These are phyloP conservation scores for Bubo blakistoni DNA, from an alignment of 2,113 vertebrate genomes.

Conservation along the genomic window DNA sequence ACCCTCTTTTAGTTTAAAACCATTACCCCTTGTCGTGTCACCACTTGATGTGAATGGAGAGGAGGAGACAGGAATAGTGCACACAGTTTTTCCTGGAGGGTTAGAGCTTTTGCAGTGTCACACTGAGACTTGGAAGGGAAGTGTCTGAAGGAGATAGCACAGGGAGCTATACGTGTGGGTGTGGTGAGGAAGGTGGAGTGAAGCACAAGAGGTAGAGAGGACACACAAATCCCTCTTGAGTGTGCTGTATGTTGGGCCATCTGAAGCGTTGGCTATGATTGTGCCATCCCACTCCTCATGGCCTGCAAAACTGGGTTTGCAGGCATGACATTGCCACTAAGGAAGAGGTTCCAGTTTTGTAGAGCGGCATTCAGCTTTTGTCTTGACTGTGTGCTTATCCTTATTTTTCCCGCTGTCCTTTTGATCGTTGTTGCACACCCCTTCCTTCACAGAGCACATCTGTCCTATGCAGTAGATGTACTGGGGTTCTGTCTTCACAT, in stretches of 20 bases:
- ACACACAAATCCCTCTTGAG: not conserved
- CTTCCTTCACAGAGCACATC: not conserved
- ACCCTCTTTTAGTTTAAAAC: not conserved
- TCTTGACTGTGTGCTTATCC: not conserved
- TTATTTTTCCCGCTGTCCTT: not conserved
- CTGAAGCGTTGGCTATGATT: not conserved
- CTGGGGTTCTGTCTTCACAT: not conserved
- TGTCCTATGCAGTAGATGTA: not conserved
- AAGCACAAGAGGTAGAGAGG: not conserved
- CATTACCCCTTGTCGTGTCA: not conserved
- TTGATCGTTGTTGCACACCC: not conserved
- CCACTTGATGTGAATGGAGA: not conserved
- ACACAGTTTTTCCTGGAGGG: not conserved
- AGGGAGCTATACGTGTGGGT: not conserved
- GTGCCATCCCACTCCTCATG: not conserved
- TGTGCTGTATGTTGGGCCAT: not conserved
- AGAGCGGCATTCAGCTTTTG: not conserved
- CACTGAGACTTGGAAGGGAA: not conserved
- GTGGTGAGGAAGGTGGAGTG: not conserved
- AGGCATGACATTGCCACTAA: not conserved
- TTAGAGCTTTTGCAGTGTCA: not conserved
- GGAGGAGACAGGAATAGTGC: not conserved
- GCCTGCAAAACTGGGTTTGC: not conserved
- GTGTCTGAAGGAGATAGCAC: not conserved
- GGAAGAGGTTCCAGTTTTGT: not conserved